Percentiles rank a stretch among this genome's conserved stretches.
Conservation (phyloP, 2,113 vertebrate genomes). For the Psephotus haematonotus region DNA sequence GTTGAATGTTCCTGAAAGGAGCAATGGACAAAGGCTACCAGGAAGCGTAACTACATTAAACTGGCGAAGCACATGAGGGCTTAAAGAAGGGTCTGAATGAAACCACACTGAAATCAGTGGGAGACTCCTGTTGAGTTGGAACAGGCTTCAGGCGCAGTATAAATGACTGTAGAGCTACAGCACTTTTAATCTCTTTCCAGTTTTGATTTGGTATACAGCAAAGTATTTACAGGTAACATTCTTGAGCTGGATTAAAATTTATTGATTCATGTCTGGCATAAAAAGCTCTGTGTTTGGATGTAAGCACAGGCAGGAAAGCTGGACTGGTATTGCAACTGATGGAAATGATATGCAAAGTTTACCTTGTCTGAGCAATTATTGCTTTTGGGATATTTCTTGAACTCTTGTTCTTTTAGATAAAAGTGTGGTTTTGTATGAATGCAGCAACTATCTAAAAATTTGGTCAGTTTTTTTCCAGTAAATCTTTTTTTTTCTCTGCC, state of each 20-base stretch:
- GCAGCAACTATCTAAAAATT: neutral
- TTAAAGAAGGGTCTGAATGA: neutral
- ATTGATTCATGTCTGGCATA: neutral
- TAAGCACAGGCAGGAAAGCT: neutral
- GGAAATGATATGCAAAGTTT: neutral
- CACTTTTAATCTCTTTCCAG: neutral
- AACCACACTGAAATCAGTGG: neutral
- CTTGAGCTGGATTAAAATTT: neutral
- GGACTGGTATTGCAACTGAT: neutral
- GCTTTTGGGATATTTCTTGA: neutral
- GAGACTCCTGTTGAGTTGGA: conserved; percentile 7
- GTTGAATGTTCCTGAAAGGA: neutral
- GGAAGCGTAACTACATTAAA: neutral
- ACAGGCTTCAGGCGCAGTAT: neutral
- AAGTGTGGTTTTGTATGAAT: neutral
- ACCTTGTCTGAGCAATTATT: neutral
- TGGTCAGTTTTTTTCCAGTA: neutral
- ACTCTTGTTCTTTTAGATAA: neutral
- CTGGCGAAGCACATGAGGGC: neutral
- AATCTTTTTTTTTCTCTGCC: neutral
- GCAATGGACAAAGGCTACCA: neutral
- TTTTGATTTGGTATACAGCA: neutral
- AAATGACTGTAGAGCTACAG: neutral
- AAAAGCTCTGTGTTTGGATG: neutral
- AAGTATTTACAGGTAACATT: neutral